Evolutionary conservation across 1,140 invertebrate genomes (phyloP).

Genomic region (Calliopsis andreniformis): DNA sequence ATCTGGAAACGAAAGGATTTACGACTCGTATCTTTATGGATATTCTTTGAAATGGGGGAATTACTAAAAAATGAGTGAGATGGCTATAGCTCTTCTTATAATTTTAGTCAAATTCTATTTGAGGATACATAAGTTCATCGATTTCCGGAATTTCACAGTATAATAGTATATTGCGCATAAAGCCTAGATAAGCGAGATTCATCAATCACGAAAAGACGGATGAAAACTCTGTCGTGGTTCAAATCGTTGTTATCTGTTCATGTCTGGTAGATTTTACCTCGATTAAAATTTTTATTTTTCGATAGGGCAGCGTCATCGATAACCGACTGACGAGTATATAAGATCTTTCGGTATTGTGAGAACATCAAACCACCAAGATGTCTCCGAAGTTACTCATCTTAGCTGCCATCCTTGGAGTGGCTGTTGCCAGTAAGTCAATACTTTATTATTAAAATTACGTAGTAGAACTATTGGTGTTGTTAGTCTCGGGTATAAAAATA

Average conservation of each 20-base stretch:
- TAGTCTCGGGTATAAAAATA: no score
- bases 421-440: conserved; percentile 50
- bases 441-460: background rate
- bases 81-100: no score
- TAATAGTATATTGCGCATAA: background rate
- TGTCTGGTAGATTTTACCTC: no score
- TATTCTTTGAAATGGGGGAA: no score
- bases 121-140: background rate
- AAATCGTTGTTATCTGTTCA: conserved; percentile 29
- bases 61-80: no score
- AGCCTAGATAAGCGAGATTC: background rate
- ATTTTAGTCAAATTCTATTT: no score
- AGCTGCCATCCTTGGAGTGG: conserved; percentile 27
- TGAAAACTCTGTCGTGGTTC: background rate
- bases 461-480: no score
- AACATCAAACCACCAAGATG: conserved; percentile 49
- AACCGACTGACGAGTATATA: conserved; percentile 41
- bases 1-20: background rate
- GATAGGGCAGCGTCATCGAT: background rate
- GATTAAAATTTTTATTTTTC: background rate
- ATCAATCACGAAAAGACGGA: background rate
- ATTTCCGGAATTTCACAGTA: background rate
- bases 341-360: background rate
- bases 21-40: background rate
- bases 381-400: conserved; percentile 38